phyloP scores from a whole-genome alignment of 2,888 invertebrate genomes.

The Meta bourneti region DNA sequence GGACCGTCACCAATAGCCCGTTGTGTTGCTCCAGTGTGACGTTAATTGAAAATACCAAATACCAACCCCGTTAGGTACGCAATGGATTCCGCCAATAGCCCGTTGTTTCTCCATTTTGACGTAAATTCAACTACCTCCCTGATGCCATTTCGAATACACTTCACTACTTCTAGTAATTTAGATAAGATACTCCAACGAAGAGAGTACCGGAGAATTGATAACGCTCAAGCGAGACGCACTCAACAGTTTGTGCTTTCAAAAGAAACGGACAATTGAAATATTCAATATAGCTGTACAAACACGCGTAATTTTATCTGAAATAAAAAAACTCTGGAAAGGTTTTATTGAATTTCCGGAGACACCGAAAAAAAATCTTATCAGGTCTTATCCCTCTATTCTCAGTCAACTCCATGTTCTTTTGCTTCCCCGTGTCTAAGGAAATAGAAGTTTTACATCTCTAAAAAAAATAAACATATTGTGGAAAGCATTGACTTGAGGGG shows the following conservation, averaged over 20 bases:
- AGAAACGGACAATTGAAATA: not conserved
- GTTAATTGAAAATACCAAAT: too few relatives aligned
- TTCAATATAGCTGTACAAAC: not conserved
- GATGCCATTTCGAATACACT: too few relatives aligned
- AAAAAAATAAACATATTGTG: slow-evolving; percentile 38
- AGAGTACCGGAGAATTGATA: too few relatives aligned
- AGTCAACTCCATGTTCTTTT: slow-evolving; percentile 36
- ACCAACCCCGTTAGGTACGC: too few relatives aligned
- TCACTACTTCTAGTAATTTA: too few relatives aligned
- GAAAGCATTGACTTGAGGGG: slow-evolving; percentile 56
- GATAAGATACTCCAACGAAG: too few relatives aligned
- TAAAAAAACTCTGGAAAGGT: not conserved
- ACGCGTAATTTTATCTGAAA: not conserved
- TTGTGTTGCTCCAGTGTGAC: too few relatives aligned
- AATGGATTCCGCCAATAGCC: too few relatives aligned
- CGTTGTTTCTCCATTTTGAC: too few relatives aligned
- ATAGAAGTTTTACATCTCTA: not conserved
- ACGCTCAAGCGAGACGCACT: too few relatives aligned
- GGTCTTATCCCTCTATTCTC: not conserved
- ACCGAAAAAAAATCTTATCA: not conserved
- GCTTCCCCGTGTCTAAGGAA: slow-evolving; percentile 51
- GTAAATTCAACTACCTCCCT: too few relatives aligned
- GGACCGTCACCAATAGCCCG: too few relatives aligned
- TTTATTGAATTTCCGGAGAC: not conserved
- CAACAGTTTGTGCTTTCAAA: not conserved